These are phyloP conservation scores for Pygoscelis antarcticus DNA, from an alignment of 2,113 vertebrate genomes.

Conservation along the genomic window DNA sequence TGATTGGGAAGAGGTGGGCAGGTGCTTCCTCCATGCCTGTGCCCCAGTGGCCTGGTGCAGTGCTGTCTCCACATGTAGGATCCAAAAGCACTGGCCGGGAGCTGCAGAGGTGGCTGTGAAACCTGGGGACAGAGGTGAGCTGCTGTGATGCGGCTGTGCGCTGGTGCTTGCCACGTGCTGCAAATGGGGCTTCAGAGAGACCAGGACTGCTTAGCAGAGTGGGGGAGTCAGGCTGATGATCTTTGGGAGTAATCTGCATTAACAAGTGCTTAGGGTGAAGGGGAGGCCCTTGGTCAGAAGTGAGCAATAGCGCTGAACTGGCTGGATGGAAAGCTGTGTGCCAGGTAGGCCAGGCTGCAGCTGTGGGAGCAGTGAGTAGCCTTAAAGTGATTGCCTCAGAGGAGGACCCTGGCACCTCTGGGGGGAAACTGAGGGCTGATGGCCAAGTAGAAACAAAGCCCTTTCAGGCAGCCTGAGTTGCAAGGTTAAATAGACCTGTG, in stretches of 20 bases:
- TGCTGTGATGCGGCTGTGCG: rapidly evolving
- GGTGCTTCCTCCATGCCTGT: background rate
- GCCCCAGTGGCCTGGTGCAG: background rate
- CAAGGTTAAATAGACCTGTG: background rate
- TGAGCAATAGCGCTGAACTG: background rate
- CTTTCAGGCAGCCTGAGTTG: background rate
- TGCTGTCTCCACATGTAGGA: background rate
- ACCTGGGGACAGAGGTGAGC: background rate
- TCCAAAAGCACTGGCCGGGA: background rate
- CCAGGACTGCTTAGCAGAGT: background rate
- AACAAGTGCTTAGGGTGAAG: background rate
- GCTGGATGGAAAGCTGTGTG: background rate
- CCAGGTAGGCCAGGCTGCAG: background rate
- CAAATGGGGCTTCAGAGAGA: background rate
- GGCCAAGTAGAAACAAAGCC: background rate
- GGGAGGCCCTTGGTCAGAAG: background rate
- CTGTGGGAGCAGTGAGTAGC: background rate
- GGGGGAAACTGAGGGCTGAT: background rate
- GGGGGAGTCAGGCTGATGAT: background rate
- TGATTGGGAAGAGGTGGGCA: background rate
- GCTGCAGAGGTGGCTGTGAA: background rate
- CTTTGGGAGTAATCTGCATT: background rate
- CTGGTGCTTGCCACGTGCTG: background rate
- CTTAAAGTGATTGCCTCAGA: background rate
- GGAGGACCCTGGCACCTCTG: background rate